These are phyloP conservation scores for Theocolax elegans DNA, from an alignment of 1,140 invertebrate species.

Conservation along the genomic window DNA sequence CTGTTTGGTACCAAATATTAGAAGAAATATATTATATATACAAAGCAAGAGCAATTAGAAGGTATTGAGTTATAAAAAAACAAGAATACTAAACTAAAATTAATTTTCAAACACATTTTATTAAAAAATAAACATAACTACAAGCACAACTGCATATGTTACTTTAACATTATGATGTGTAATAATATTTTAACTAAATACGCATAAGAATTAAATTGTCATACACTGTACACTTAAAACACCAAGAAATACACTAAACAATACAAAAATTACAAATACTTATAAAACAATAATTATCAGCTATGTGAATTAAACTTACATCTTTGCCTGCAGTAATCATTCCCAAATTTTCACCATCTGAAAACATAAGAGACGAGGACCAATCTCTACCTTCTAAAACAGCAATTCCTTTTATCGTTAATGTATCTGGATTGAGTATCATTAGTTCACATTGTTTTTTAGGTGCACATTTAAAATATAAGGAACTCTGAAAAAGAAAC, in stretches of 20 bases:
- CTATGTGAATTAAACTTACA: too few species aligned
- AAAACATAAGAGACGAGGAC: constrained; percentile 81
- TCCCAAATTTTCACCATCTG: constrained; percentile 85
- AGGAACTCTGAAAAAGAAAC: constrained; percentile 67
- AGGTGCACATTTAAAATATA: constrained; percentile 68
- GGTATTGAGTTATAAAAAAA: too few species aligned
- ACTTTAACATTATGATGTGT: too few species aligned
- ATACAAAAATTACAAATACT: too few species aligned
- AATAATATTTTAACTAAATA: not conserved
- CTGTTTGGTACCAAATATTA: not conserved
- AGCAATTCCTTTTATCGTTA: constrained; percentile 71
- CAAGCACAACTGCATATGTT: too few species aligned
- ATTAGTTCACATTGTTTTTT: constrained; percentile 74
- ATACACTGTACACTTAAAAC: not conserved
- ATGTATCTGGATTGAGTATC: constrained; percentile 71
- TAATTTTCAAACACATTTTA: too few species aligned
- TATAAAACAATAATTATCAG: too few species aligned
- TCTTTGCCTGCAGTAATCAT: constrained; percentile 82
- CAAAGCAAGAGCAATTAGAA: too few species aligned
- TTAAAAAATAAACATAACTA: too few species aligned
- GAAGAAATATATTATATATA: not conserved
- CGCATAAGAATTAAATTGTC: not conserved
- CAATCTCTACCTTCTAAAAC: constrained; percentile 73
- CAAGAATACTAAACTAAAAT: too few species aligned
- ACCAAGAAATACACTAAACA: too few species aligned